Conservation (phyloP, 2,797 vertebrate species). For the Octomys mimax region DNA sequence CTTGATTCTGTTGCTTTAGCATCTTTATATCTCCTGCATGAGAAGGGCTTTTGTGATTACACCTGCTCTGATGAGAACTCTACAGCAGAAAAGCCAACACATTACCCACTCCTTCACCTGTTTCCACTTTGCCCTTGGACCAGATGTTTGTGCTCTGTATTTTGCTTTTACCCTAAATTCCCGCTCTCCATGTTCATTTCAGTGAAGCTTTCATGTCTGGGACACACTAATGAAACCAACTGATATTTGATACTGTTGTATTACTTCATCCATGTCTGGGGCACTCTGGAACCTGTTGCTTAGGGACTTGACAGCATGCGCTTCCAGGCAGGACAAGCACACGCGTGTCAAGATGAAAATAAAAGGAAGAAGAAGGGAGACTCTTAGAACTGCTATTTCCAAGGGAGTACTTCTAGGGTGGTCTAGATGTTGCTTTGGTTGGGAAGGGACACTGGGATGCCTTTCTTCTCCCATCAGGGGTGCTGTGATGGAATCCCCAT, state of each 20-base stretch:
- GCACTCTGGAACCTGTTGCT: not conserved
- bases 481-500: not conserved
- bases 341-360: not conserved
- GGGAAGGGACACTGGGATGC: fast-evolving
- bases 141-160: not conserved
- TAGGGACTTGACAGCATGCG: not conserved
- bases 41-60: constrained; percentile 27
- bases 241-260: not conserved
- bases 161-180: not conserved
- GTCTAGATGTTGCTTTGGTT: not conserved
- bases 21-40: not conserved
- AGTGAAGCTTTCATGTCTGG: not conserved
- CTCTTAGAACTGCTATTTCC: not conserved
- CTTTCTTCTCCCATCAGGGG: not conserved
- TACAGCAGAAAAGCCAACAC: not conserved
- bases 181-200: not conserved
- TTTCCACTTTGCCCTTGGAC: not conserved
- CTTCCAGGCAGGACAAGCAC: not conserved
- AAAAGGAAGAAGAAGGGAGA: not conserved
- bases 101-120: not conserved
- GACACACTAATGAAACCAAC: not conserved
- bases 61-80: not conserved
- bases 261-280: not conserved
- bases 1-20: not conserved
- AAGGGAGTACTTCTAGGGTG: not conserved